These are phyloP conservation scores for Microplitis demolitor DNA, from an alignment of 1,140 invertebrate genomes.

Conservation along the genomic window DNA sequence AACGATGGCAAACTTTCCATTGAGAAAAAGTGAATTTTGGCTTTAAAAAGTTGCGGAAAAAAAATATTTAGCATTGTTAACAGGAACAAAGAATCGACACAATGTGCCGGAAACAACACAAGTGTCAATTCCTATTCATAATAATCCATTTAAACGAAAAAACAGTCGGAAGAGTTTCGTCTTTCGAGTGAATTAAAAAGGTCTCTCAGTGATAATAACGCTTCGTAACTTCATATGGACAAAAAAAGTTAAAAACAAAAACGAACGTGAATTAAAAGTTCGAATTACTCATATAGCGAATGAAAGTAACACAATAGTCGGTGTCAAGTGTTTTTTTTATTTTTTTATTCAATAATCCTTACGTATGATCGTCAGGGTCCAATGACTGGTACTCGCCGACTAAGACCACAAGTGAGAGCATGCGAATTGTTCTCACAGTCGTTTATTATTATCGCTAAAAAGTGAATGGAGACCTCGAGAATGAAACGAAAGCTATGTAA, in stretches of 20 bases:
- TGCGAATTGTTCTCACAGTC: slow-evolving; percentile 46
- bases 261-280: background rate
- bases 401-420: slow-evolving; percentile 40
- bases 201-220: too few species aligned
- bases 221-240: too few species aligned
- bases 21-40: background rate
- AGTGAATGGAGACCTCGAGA: slow-evolving; percentile 27
- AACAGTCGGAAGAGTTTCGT: background rate
- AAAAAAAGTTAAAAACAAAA: background rate
- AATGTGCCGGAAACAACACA: slow-evolving; percentile 13
- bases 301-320: background rate
- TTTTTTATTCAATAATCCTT: background rate
- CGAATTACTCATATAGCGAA: background rate
- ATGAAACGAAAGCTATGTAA: slow-evolving; percentile 15
- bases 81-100: background rate
- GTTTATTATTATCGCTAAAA: slow-evolving; percentile 32
- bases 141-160: background rate
- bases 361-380: slow-evolving; percentile 27
- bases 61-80: background rate
- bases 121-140: background rate
- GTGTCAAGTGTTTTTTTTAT: background rate
- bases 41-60: background rate
- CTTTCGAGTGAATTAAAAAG: background rate
- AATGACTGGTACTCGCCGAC: background rate
- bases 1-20: background rate